Conservation (phyloP, 2,797 vertebrate genomes). For the Hydrolagus colliei region DNA sequence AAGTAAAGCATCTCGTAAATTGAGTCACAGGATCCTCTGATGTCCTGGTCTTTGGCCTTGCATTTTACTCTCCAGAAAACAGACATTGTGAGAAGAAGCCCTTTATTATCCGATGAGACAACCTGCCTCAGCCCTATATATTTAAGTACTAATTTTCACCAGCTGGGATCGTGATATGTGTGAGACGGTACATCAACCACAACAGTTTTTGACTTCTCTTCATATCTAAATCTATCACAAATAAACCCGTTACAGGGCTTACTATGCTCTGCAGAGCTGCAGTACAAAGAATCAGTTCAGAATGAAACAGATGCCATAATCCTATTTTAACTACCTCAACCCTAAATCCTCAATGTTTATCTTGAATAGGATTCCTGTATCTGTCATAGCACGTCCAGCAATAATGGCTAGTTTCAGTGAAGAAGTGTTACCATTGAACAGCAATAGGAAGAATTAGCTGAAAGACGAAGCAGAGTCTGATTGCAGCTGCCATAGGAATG, state of each 20-base stretch:
- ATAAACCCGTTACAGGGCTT: background rate
- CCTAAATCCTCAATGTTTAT: conserved; percentile 28
- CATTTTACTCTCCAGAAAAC: conserved; percentile 69
- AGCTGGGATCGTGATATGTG: background rate
- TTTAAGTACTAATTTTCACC: background rate
- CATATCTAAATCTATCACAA: conserved; percentile 9
- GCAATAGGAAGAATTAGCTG: conserved; percentile 4
- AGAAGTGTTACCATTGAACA: conserved; percentile 38
- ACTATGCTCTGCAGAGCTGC: background rate
- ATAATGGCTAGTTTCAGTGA: conserved; percentile 36
- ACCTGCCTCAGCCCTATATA: background rate
- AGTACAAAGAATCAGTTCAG: conserved; percentile 16
- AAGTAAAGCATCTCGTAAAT: conserved; percentile 69
- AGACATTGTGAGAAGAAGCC: conserved; percentile 59
- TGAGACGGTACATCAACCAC: background rate
- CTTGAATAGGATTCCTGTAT: conserved; percentile 24
- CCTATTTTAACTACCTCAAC: conserved; percentile 29
- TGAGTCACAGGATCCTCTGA: conserved; percentile 65
- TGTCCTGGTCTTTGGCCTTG: conserved; percentile 44
- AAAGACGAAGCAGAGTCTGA: conserved; percentile 31
- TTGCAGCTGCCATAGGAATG: conserved; percentile 29
- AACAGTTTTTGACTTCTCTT: conserved; percentile 4
- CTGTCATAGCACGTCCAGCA: conserved; percentile 22
- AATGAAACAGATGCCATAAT: conserved; percentile 24
- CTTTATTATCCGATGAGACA: conserved; percentile 12